Conservation (phyloP, 2,113 vertebrate species). For the Sorex araneus region DNA sequence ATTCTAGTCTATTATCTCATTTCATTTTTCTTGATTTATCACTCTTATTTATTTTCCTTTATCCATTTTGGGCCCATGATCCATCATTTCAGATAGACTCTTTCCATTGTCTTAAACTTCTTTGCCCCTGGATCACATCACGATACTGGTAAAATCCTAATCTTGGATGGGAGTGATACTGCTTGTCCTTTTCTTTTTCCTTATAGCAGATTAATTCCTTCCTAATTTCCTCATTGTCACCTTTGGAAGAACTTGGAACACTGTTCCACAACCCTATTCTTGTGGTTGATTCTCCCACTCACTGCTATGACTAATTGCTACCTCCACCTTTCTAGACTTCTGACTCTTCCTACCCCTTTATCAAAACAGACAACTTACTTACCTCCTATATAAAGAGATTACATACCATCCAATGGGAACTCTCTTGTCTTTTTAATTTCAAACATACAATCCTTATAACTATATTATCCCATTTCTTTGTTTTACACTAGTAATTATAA, state of each 20-base stretch:
- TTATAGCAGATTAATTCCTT: not conserved
- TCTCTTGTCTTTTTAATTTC: slow-evolving; percentile 22
- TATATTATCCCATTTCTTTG: not conserved
- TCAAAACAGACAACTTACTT: not conserved
- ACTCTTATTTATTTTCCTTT: not conserved
- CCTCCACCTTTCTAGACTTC: slow-evolving; percentile 38
- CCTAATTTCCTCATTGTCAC: not conserved
- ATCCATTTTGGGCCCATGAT: not conserved
- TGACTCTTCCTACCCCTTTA: slow-evolving; percentile 23
- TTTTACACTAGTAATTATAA: slow-evolving; percentile 43
- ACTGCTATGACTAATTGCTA: not conserved
- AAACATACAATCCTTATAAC: not conserved
- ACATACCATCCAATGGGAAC: not conserved
- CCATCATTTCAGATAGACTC: slow-evolving; percentile 7
- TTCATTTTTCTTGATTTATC: not conserved
- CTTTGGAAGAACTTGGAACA: not conserved
- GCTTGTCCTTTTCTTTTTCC: not conserved
- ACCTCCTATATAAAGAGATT: slow-evolving; percentile 9
- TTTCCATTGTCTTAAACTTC: not conserved
- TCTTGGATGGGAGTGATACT: not conserved
- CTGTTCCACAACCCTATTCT: slow-evolving; percentile 15
- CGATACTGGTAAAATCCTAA: slow-evolving; percentile 4
- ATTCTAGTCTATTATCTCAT: not conserved
- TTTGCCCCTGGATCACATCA: not conserved
- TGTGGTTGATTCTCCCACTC: not conserved